A percentile compares a stretch with the other conserved stretches of the same genome.
phyloP scores from a whole-genome alignment of 2,888 invertebrate species.

The Eudemis profundana region DNA sequence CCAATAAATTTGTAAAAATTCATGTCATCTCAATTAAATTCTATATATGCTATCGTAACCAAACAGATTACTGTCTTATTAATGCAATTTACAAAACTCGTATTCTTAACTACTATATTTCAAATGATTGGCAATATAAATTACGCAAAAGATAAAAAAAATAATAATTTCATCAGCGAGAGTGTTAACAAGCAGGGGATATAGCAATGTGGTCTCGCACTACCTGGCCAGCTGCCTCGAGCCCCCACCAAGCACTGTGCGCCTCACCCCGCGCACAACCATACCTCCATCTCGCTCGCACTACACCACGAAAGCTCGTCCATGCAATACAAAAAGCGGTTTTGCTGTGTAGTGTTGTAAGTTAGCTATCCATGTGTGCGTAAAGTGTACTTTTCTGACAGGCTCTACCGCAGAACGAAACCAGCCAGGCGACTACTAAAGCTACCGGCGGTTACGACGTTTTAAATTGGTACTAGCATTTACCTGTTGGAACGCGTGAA shows the following conservation, averaged over 20 bases:
- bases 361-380: conserved; percentile 67
- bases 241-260: conserved; percentile 73
- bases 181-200: conserved; percentile 82
- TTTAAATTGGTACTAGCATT: conserved; percentile 68
- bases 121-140: not conserved
- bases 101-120: too few relatives aligned
- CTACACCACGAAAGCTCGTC: conserved; percentile 71
- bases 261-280: conserved; percentile 72
- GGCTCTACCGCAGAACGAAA: conserved; percentile 66
- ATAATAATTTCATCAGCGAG: conserved; percentile 70
- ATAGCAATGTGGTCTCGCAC: conserved; percentile 76
- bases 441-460: conserved; percentile 70
- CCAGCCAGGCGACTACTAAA: conserved; percentile 65
- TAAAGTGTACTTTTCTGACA: conserved; percentile 80
- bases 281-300: conserved; percentile 73
- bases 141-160: not conserved
- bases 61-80: too few relatives aligned
- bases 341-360: conserved; percentile 71
- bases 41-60: too few relatives aligned
- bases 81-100: too few relatives aligned
- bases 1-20: too few relatives aligned
- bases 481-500: conserved; percentile 87
- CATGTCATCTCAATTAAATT: too few relatives aligned
- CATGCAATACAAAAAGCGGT: conserved; percentile 82
- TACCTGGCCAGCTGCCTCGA: conserved; percentile 83